These are phyloP conservation scores for Pomacea canaliculata DNA, from an alignment of 2,888 invertebrate genomes.

Conservation along the genomic window DNA sequence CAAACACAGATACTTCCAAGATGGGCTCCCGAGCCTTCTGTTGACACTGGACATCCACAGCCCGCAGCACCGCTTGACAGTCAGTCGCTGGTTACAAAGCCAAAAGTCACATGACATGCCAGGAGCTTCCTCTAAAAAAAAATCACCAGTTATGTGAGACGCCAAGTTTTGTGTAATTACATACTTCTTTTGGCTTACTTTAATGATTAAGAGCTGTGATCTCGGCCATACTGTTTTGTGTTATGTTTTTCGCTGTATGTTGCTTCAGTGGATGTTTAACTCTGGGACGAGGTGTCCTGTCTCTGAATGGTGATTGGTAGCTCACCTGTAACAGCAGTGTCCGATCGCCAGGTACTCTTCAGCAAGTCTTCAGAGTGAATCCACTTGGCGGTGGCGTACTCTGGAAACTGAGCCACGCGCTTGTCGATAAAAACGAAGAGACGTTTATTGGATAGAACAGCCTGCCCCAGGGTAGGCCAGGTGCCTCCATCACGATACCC, in stretches of 20 bases:
- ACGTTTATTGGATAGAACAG: slow-evolving; percentile 26
- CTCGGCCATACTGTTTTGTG: too few relatives aligned
- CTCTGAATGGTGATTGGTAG: too few relatives aligned
- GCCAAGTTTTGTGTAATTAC: too few relatives aligned
- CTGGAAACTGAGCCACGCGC: not conserved
- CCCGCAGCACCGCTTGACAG: slow-evolving; percentile 18
- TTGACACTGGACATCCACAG: slow-evolving; percentile 17
- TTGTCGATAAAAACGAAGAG: slow-evolving; percentile 33
- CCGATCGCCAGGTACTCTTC: slow-evolving; percentile 30
- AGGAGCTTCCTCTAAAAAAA: too few relatives aligned
- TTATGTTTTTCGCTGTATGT: too few relatives aligned
- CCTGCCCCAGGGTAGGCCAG: not conserved
- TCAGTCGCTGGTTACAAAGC: not conserved
- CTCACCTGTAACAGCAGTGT: slow-evolving; percentile 9
- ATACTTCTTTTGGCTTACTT: too few relatives aligned
- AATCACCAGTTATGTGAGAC: too few relatives aligned
- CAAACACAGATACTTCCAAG: slow-evolving; percentile 28
- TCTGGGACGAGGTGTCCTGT: too few relatives aligned
- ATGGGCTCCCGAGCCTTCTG: not conserved
- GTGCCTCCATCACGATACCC: slow-evolving; percentile 5
- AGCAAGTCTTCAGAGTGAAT: slow-evolving; percentile 30
- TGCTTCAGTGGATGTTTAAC: too few relatives aligned
- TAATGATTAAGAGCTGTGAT: too few relatives aligned
- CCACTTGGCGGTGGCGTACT: slow-evolving; percentile 24
- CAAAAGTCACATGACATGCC: too few relatives aligned